Evolutionary conservation across 2,888 invertebrate species (phyloP).

Genomic region (Nomada ruficornis): DNA sequence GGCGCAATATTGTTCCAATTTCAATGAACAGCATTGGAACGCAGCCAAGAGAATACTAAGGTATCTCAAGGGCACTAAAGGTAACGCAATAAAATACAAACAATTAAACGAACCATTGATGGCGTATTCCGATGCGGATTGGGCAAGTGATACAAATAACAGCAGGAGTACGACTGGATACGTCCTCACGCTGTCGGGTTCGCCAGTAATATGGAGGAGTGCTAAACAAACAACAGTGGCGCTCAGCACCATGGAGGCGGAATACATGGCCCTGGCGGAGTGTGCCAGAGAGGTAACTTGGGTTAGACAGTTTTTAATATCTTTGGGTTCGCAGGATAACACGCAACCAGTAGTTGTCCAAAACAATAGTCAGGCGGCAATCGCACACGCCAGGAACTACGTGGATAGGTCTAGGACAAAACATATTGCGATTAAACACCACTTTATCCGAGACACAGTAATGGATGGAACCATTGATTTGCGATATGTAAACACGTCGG

Average conservation of each 20-base stretch:
- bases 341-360: not conserved
- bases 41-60: too few species aligned
- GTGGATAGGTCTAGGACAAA: slow-evolving; percentile 1
- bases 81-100: too few species aligned
- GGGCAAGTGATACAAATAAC: too few species aligned
- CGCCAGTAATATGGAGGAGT: not conserved
- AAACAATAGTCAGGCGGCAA: slow-evolving; percentile 11
- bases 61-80: too few species aligned
- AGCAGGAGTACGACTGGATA: slow-evolving; percentile 1
- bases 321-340: not conserved
- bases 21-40: too few species aligned
- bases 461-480: slow-evolving; percentile 3
- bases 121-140: too few species aligned
- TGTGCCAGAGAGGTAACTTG: slow-evolving; percentile 6
- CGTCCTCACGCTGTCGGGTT: not conserved
- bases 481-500: slow-evolving; percentile 1
- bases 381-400: not conserved
- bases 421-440: slow-evolving; percentile 1
- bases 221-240: not conserved
- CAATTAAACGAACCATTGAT: too few species aligned
- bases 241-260: slow-evolving; percentile 8
- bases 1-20: too few species aligned
- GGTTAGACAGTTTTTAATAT: slow-evolving; percentile 10
- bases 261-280: slow-evolving; percentile 5
- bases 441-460: slow-evolving; percentile 2